A percentile compares a stretch with the other conserved stretches of the same genome.
These are phyloP conservation scores for Hippasteria phrygiana DNA, from an alignment of 53 echinoderm and acorn worm genomes.

Conservation along the genomic window DNA sequence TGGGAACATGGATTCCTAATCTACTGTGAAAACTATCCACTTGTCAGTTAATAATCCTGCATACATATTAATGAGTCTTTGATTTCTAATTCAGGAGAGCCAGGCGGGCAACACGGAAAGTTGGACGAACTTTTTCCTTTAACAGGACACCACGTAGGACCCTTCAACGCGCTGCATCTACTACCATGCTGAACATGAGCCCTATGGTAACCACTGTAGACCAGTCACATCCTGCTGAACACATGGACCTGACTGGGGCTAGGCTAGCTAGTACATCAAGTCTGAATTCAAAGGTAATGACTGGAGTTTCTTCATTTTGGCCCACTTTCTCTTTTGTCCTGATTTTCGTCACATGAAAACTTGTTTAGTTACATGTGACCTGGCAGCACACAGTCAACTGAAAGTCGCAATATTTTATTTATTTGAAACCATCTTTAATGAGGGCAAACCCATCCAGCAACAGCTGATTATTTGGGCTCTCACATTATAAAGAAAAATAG, in stretches of 20 bases:
- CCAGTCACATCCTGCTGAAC: conserved; percentile 64
- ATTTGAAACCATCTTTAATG: no score
- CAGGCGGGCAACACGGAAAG: conserved; percentile 90
- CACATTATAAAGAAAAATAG: no score
- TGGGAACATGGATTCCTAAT: no score
- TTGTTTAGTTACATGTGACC: no score
- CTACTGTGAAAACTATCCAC: no score
- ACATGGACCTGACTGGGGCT: conserved; percentile 77
- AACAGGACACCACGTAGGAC: conserved; percentile 89
- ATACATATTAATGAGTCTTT: not conserved
- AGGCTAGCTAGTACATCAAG: conserved; percentile 83
- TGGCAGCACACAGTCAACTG: no score
- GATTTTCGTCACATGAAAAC: not conserved
- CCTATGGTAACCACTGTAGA: conserved; percentile 72
- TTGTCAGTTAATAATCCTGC: not conserved
- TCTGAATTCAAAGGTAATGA: conserved; percentile 42
- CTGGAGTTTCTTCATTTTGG: no score
- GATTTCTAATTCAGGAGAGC: conserved; percentile 70
- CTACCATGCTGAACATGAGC: conserved; percentile 67
- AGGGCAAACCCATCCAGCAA: no score
- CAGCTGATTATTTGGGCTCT: no score
- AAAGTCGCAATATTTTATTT: no score
- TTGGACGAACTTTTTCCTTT: conserved; percentile 94
- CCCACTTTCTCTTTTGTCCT: conserved; percentile 11
- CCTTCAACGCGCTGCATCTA: conserved; percentile 78